Base-by-base conservation (phyloP, 2,113 vertebrate genomes). In the Amblyopsis rosae region DNA sequence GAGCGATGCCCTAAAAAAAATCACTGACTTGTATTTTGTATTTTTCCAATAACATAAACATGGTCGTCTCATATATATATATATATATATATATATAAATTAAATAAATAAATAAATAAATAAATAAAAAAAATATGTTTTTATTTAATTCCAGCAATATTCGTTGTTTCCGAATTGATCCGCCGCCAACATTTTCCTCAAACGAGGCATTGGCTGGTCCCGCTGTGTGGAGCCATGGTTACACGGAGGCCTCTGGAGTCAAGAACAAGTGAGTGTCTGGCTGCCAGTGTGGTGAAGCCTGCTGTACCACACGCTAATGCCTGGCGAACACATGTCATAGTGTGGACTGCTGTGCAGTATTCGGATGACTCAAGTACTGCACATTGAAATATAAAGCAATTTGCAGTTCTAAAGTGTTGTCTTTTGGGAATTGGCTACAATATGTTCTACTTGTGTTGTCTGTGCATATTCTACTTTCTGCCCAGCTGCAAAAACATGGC, bases 181-280 rank as follows among this genome's bases (percentile, higher is more conserved):
- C 96, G 53, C 95, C 96, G 1, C 91, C 89, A 0, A 91, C 92
- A 48, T 93, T 94, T 72, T 95, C 94, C 0, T 89, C 93, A 1
- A 94, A 93, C 1, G 97, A 99, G 6, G 91, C 93, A 0, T 92
- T 95, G 0, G 95, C 95, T 73, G 95, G 95, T 0, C 97, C 98
- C 0, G 96, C 95, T 0, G 95, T 99, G 48, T 99, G 98, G 98
- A 98, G 96, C 48, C 97, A 99, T 1, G 98, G 98, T 41, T 99
- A 96, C 90, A 98, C 96, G 0, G 98, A 99, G 84, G 96, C 95
- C 0, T 99, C 98, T 0, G 98, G 98, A 13, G 82, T 99, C 10
- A 99, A 98, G 84, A 99, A 99, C 93, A 99, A 98, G 98, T 99
- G 90, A 9, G 95, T 84, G 72, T 16, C 62, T 66, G 49, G 62